phyloP scores from a whole-genome alignment of 2,797 vertebrate genomes.

The Falco concolor region DNA sequence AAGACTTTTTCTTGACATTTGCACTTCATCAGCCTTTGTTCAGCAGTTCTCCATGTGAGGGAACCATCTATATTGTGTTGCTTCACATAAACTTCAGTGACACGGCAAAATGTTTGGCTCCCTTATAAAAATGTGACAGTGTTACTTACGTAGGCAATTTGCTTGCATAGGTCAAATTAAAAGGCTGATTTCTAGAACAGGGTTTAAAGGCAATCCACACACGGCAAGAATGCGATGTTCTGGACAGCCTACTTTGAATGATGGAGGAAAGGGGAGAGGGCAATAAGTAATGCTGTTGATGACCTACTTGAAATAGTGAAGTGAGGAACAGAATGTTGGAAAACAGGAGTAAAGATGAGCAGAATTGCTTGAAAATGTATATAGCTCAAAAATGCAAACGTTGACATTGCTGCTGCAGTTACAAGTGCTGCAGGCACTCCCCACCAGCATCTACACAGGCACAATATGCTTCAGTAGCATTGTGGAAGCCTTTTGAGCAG shows the following conservation, averaged over 20 bases:
- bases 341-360: not conserved
- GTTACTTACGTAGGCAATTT: not conserved
- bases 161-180: slow-evolving; percentile 21
- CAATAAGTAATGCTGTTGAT: not conserved
- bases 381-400: not conserved
- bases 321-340: not conserved
- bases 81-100: slow-evolving; percentile 24
- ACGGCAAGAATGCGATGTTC: not conserved
- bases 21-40: slow-evolving; percentile 64
- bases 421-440: not conserved
- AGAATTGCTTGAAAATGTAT: not conserved
- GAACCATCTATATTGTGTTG: slow-evolving; percentile 43
- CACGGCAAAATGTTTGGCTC: slow-evolving; percentile 25
- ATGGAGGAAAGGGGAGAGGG: not conserved
- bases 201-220: not conserved
- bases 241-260: not conserved
- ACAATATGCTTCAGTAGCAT: slow-evolving; percentile 36
- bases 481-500: slow-evolving; percentile 41
- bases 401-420: not conserved
- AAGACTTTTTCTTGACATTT: slow-evolving; percentile 57
- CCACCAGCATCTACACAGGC: not conserved
- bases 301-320: not conserved
- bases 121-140: slow-evolving; percentile 3
- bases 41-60: slow-evolving; percentile 34
- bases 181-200: not conserved